These are phyloP conservation scores for Stenichneumon culpator DNA, from an alignment of 2,888 invertebrate genomes.

Conservation along the genomic window DNA sequence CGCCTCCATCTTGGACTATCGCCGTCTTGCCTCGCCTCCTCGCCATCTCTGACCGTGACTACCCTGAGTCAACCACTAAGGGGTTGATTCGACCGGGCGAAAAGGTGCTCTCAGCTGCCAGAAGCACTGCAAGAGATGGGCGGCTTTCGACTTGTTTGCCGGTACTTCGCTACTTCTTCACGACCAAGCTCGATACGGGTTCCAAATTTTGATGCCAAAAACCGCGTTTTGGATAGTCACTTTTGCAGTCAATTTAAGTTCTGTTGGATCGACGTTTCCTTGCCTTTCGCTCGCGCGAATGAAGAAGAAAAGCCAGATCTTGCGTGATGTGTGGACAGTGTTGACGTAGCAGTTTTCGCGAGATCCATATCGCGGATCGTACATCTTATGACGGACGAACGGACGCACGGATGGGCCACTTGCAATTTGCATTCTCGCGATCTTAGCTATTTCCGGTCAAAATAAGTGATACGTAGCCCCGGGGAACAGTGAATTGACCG, in stretches of 20 bases:
- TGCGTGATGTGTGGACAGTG: not conserved
- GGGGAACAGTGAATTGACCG: constrained; percentile 66
- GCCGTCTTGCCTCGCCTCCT: not conserved
- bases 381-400: not conserved
- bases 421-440: constrained; percentile 49
- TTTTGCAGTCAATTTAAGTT: not conserved
- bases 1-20: constrained; percentile 1
- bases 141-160: no score
- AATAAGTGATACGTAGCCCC: constrained; percentile 68
- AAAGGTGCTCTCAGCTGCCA: not conserved
- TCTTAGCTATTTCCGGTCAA: constrained; percentile 53
- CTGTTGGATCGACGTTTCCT: not conserved
- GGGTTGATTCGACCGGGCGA: constrained; percentile 19
- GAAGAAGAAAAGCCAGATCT: not conserved
- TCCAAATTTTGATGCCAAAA: not conserved
- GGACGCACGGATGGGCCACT: no score
- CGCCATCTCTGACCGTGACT: not conserved
- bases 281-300: not conserved
- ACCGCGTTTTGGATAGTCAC: not conserved
- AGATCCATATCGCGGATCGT: not conserved
- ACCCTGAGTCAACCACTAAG: constrained; percentile 7
- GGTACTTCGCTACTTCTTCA: not conserved
- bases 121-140: not conserved
- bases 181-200: not conserved
- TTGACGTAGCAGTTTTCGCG: not conserved